Evolutionary conservation across 2,888 invertebrate genomes (phyloP).

Genomic region (Mythimna lalbum): DNA sequence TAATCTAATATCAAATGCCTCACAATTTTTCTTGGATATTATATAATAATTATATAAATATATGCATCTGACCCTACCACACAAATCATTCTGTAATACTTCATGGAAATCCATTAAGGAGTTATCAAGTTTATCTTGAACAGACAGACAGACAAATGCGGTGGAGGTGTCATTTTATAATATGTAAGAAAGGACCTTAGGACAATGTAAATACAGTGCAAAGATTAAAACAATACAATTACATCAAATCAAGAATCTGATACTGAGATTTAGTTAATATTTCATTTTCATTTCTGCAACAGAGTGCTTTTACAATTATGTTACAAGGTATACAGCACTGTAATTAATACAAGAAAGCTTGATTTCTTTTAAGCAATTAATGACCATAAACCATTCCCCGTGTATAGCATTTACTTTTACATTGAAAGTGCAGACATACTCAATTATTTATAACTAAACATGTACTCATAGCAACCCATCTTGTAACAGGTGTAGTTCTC

Average conservation of each 20-base stretch:
- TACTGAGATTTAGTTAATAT: neutral
- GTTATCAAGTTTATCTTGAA: too few relatives aligned
- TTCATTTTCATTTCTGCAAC: slow-evolving; percentile 31
- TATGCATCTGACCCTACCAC: too few relatives aligned
- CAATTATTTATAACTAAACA: slow-evolving; percentile 29
- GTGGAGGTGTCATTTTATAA: too few relatives aligned
- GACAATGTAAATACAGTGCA: neutral
- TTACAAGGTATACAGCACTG: slow-evolving; percentile 16
- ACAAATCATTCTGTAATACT: too few relatives aligned
- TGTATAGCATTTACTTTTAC: slow-evolving; percentile 40
- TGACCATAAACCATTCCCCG: slow-evolving; percentile 34
- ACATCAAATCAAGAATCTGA: neutral
- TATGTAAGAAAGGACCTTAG: too few relatives aligned
- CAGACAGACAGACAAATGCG: too few relatives aligned
- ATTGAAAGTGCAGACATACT: slow-evolving; percentile 44
- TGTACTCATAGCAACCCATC: slow-evolving; percentile 53
- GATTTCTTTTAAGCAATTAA: slow-evolving; percentile 40
- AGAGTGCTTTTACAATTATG: slow-evolving; percentile 14
- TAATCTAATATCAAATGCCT: neutral
- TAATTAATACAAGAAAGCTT: slow-evolving; percentile 39
- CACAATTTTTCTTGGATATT: too few relatives aligned
- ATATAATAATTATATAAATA: too few relatives aligned
- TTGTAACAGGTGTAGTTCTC: slow-evolving; percentile 36
- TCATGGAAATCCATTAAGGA: too few relatives aligned
- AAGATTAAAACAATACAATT: neutral